Evolutionary conservation across 2,113 vertebrate genomes (phyloP).

Genomic region (Aspiorhynchus laticeps): DNA sequence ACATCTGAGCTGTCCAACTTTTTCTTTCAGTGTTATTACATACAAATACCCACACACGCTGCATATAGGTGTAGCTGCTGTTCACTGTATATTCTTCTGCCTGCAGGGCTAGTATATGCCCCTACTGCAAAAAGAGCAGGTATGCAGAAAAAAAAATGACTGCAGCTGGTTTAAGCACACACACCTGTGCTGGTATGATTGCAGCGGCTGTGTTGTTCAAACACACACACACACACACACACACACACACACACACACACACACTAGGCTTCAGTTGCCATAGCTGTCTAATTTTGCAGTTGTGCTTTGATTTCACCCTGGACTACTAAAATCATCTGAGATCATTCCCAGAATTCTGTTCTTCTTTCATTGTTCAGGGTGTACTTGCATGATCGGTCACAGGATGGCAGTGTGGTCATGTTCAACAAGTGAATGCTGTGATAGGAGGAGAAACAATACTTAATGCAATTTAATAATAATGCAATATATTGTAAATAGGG

Average conservation of each 20-base stretch:
- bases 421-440: background rate
- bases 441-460: background rate
- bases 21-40: background rate
- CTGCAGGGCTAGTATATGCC: conserved; percentile 62
- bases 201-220: conserved; percentile 39
- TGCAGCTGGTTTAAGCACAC: conserved; percentile 25
- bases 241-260: background rate
- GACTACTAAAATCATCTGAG: background rate
- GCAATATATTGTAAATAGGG: background rate
- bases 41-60: background rate
- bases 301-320: background rate
- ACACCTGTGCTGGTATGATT: conserved; percentile 28
- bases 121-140: conserved; percentile 63
- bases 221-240: background rate
- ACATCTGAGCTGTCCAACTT: background rate
- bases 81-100: conserved; percentile 51
- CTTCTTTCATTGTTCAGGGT: background rate
- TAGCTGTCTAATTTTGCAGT: background rate
- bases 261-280: background rate
- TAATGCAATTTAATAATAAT: background rate
- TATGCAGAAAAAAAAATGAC: conserved; percentile 52
- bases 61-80: background rate
- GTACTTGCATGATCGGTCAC: conserved; percentile 8
- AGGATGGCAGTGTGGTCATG: conserved; percentile 29
- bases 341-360: background rate